Conservation (phyloP, 2,888 invertebrate genomes). For the Iselma pallidipennis region DNA sequence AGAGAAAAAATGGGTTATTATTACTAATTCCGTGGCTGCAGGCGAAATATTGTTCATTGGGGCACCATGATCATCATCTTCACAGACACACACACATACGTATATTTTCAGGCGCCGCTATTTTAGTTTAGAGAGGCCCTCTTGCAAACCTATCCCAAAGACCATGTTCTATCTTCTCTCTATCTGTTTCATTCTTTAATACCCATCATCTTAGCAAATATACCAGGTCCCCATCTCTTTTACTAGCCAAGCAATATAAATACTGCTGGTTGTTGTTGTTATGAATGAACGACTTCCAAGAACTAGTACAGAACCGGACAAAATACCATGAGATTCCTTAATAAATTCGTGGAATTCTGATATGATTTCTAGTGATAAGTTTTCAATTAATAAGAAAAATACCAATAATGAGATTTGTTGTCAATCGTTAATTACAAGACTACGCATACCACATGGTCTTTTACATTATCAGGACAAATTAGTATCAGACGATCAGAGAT, state of each 20-base stretch:
- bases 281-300: constrained; percentile 32
- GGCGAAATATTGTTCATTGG: too few relatives aligned
- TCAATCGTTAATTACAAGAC: background rate
- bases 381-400: too few relatives aligned
- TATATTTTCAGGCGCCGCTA: background rate
- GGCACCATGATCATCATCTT: too few relatives aligned
- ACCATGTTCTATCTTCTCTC: background rate
- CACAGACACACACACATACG: too few relatives aligned
- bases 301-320: constrained; percentile 26
- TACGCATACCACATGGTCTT: background rate
- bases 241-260: too few relatives aligned
- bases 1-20: too few relatives aligned
- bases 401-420: too few relatives aligned
- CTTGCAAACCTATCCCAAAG: background rate
- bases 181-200: background rate
- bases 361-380: background rate
- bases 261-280: constrained; percentile 7
- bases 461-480: too few relatives aligned
- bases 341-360: background rate
- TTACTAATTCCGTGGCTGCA: too few relatives aligned
- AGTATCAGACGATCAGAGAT: background rate
- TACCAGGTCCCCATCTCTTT: too few relatives aligned
- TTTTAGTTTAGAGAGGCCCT: background rate
- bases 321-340: constrained; percentile 10
- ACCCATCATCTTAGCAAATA: background rate